Base-by-base conservation (phyloP, 2,888 invertebrate genomes). In the Lycophotia porphyrea region DNA sequence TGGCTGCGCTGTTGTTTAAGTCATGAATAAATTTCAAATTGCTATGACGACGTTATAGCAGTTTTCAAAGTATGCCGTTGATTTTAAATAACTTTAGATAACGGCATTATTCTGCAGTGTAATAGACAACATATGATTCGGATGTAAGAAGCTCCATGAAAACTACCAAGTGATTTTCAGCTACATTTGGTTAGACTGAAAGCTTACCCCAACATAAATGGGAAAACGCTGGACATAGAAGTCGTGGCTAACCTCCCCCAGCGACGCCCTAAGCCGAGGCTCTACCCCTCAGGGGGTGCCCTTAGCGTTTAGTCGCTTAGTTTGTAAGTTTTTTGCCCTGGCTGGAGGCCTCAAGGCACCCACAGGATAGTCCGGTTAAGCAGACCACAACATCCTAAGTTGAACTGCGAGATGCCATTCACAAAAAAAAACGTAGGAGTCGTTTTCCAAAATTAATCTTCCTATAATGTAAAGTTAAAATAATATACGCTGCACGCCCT, bases 11-110 rank as follows among this genome's bases (percentile, higher is more conserved):
- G 58, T 72, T 84, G 63, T 86, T 83, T 76, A 61, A 74, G 71
- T 72, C 84, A 72, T 80, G 76, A 86, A 84, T 84, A 84, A 86
- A 76, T 76, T 86, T 34, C 27, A 63, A 82, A 78, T 63, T 70
- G 70, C 78, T 64, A 76, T 64, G 66, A 82, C 78, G 77, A 71
- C 47, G 39, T 77, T 71, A 77, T 58, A 68, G 34, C 60, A 7
- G 39, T 68, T 71, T 64, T 42, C 24, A 47, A n/a, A 67, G 34
- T 65, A 74, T 36, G 3, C n/a, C 42, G 39, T 49, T 65, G 47
- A 60, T 69, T 68, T 36, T 60, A 68, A n/a, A 68, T 58, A 39
- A 21, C 1, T 2, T 9, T 5, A 36, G 24, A 27, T 7, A n/a
- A 60, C 31, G 8, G 31, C 13, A n/a, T 52, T 52, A 24, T 36